Conservation (phyloP, 64 coral and sea anemone genomes). For the Dendrophyllia cribrosa region DNA sequence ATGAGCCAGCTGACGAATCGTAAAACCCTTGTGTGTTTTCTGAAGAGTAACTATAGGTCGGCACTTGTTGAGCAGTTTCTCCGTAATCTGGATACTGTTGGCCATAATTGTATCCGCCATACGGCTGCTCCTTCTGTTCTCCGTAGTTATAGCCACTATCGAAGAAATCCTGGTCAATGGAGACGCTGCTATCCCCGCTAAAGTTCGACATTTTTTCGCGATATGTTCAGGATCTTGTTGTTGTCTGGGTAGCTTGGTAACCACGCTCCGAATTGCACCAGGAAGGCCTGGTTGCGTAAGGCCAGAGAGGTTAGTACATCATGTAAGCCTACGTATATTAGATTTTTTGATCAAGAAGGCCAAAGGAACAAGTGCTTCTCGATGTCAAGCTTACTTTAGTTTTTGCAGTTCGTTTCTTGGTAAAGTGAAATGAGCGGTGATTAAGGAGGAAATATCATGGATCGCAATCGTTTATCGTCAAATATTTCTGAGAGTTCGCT, state of each 20-base stretch:
- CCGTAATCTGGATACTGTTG: conserved; percentile 60
- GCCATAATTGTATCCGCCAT: conserved; percentile 41
- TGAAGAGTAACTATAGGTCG: conserved; percentile 15
- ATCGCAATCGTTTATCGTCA: neutral
- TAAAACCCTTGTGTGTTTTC: conserved; percentile 47
- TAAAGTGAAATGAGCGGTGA: too few relatives aligned
- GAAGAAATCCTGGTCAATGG: conserved; percentile 92
- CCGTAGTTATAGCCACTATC: conserved; percentile 87
- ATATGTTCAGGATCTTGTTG: conserved; percentile 65
- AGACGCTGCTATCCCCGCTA: conserved; percentile 71
- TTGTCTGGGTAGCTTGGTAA: conserved; percentile 64
- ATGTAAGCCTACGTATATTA: too few relatives aligned
- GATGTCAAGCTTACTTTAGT: too few relatives aligned
- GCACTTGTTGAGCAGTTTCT: conserved; percentile 62
- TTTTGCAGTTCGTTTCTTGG: too few relatives aligned
- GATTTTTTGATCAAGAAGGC: too few relatives aligned
- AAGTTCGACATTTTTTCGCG: conserved; percentile 91
- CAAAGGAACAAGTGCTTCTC: too few relatives aligned
- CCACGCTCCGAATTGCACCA: neutral
- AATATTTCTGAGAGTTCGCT: conserved; percentile 14
- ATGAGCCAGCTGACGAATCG: conserved; percentile 26
- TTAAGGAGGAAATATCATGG: neutral
- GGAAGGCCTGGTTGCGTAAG: neutral
- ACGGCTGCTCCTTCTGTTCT: conserved; percentile 56
- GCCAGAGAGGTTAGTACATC: too few relatives aligned